A percentile compares a stretch with the other conserved stretches of the same genome.
These are phyloP conservation scores for Drosophila bipectinata DNA, from an alignment of 1,140 invertebrate species.

Conservation along the genomic window DNA sequence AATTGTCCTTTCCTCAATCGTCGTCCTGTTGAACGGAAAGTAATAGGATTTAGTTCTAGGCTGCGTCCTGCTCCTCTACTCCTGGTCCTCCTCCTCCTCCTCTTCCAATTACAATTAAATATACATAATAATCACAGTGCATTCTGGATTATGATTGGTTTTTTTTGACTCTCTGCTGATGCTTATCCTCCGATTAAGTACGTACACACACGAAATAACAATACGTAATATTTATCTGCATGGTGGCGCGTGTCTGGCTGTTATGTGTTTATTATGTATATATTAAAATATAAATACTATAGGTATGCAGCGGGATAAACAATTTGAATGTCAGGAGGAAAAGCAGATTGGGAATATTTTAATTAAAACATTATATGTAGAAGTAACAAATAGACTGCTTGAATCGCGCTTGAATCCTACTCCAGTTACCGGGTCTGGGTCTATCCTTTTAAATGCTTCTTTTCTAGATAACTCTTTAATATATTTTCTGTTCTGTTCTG, in stretches of 20 bases:
- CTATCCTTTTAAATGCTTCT: conserved; percentile 44
- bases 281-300: conserved; percentile 30
- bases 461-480: conserved; percentile 32
- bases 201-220: conserved; percentile 79
- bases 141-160: conserved; percentile 28
- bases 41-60: conserved; percentile 41
- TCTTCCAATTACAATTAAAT: conserved; percentile 50
- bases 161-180: conserved; percentile 26
- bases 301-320: neutral
- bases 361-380: conserved; percentile 23
- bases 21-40: conserved; percentile 22
- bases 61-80: conserved; percentile 10
- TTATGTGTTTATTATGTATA: conserved; percentile 17
- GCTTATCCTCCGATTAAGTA: conserved; percentile 56
- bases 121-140: conserved; percentile 76
- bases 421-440: too few species aligned
- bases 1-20: conserved; percentile 32
- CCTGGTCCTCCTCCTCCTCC: neutral
- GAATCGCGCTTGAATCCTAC: conserved; percentile 3
- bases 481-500: neutral
- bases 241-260: conserved; percentile 16
- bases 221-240: conserved; percentile 56
- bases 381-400: conserved; percentile 49
- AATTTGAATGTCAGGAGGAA: neutral
- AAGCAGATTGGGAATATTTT: conserved; percentile 17